These are phyloP conservation scores for Grapholita molesta DNA, from an alignment of 1,140 invertebrate genomes.

Conservation along the genomic window DNA sequence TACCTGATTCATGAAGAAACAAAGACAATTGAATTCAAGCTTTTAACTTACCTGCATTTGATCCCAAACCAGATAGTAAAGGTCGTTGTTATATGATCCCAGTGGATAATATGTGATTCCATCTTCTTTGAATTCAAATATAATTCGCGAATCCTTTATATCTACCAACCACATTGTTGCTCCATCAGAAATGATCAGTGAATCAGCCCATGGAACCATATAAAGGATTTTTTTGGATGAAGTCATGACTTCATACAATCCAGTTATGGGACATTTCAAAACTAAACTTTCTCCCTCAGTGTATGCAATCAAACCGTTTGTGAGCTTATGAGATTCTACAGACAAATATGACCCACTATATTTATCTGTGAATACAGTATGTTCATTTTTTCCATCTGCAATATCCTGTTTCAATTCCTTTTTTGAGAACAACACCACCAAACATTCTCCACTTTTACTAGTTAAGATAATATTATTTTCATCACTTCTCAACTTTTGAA, in stretches of 20 bases:
- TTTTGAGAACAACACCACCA: constrained; percentile 29
- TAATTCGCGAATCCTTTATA: constrained; percentile 37
- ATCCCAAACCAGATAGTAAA: constrained; percentile 56
- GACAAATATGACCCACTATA: constrained; percentile 18
- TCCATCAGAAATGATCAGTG: constrained; percentile 40
- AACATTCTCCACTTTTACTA: constrained; percentile 58
- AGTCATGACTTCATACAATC: constrained; percentile 35
- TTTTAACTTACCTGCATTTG: constrained; percentile 44
- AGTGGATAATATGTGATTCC: constrained; percentile 46
- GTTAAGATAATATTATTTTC: constrained; percentile 43
- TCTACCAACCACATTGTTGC: constrained; percentile 55
- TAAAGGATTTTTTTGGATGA: constrained; percentile 30
- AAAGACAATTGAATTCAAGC: too few species aligned
- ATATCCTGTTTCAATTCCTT: constrained; percentile 40
- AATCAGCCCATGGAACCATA: constrained; percentile 45
- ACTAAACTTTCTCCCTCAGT: constrained; percentile 38
- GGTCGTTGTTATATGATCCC: constrained; percentile 36
- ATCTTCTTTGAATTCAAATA: constrained; percentile 43
- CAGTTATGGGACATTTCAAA: constrained; percentile 49
- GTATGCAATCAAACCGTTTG: constrained; percentile 38
- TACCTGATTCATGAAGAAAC: too few species aligned
- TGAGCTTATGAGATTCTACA: constrained; percentile 12
- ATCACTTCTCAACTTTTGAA: constrained; percentile 34
- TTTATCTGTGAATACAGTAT: constrained; percentile 43
- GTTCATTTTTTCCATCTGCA: constrained; percentile 27